Evolutionary conservation across 2,888 invertebrate genomes (phyloP).

Genomic region (Xestobium rufovillosum): DNA sequence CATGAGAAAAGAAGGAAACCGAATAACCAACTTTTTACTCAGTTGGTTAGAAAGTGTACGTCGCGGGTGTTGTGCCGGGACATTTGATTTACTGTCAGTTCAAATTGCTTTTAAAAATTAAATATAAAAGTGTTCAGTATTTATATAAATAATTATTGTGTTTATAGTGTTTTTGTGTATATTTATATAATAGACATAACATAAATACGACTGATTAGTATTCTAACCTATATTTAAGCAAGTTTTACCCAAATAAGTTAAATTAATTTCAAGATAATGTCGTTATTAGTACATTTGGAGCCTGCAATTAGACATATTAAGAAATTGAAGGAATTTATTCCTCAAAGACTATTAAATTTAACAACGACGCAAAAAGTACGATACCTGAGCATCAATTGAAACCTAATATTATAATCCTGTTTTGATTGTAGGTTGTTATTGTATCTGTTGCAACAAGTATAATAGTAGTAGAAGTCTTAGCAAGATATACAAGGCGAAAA

Average conservation of each 20-base stretch:
- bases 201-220: no score
- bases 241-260: no score
- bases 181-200: no score
- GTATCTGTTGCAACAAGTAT: constrained; percentile 72
- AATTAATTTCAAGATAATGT: constrained; percentile 39
- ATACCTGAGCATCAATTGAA: constrained; percentile 11
- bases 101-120: constrained; percentile 11
- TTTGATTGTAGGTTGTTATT: constrained; percentile 53
- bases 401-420: constrained; percentile 6
- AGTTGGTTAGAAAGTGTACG: constrained; percentile 6
- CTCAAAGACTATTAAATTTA: constrained; percentile 43
- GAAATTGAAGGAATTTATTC: constrained; percentile 46
- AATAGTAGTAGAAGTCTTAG: constrained; percentile 72
- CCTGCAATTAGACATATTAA: constrained; percentile 50
- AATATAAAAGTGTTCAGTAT: no score
- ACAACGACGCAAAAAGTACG: constrained; percentile 64
- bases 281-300: constrained; percentile 48
- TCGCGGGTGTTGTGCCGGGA: constrained; percentile 19
- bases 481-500: constrained; percentile 68
- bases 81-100: constrained; percentile 21
- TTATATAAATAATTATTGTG: no score
- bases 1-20: no score
- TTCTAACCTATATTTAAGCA: no score
- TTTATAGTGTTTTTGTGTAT: no score
- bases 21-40: no score